Base-by-base conservation (phyloP, 2,888 invertebrate genomes). In the Lomographa bimaculata region DNA sequence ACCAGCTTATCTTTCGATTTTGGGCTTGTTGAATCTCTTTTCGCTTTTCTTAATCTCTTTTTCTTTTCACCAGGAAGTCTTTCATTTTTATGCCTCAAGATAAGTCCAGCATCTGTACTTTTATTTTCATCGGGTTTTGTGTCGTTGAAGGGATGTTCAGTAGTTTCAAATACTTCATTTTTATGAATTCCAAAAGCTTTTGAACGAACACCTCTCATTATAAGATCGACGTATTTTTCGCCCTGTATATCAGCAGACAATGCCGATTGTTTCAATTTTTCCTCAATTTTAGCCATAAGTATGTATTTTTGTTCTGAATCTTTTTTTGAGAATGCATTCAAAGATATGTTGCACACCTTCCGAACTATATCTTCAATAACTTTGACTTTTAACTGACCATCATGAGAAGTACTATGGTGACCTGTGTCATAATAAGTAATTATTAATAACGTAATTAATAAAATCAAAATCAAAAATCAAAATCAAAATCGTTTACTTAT, bases 181-280 rank as follows among this genome's bases (percentile, higher is more conserved):
- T n/a, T n/a, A n/a, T n/a, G n/a, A n/a, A n/a, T 16, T 9, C 54
- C 49, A 14, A 43, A 39, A 4, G 59, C 50, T 20, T 63, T 66
- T 17, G 53, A 43, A 49, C 60, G 66, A 35, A 83, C 57, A n/a
- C 74, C 73, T 36, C 71, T 53, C 75, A 83, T 73, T 14, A 84
- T 69, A 2, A 76, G 45, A 17, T 66, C 48, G 0, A 79, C 62
- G 54, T 79, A 75, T 57, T 64, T 71, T 2, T 59, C 44, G 3
- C 60, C 64, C 19, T 65, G 59, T 1, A 32, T 11, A 8, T 72
- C 70, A 28, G 71, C 57, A 2, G 46, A 29, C 33, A 56, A 42
- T 0, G 71, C 59, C 7, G 69, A 65, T 33, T 60, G 59, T 14
- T 49, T 54, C 14, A 79, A 52, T 50, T 65, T 69, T 2, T 39